Conservation (phyloP, 2,888 invertebrate species). For the Stramonita haemastoma region DNA sequence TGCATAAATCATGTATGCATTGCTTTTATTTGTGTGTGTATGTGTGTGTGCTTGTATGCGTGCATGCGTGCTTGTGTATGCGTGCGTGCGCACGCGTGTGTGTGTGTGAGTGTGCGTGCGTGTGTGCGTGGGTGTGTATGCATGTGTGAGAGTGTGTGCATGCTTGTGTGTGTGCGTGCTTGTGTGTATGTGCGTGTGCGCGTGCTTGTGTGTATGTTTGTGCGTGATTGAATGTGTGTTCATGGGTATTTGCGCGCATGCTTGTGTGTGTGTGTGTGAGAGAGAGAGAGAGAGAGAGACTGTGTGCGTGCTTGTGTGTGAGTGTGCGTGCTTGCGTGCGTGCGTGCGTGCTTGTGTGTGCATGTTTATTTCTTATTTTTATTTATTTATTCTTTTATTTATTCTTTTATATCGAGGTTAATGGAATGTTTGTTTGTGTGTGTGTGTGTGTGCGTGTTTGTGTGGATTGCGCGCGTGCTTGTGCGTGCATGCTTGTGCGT, state of each 20-base stretch:
- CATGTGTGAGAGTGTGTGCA: not conserved
- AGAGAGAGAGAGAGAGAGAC: no score
- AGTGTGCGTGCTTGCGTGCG: no score
- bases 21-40: no score
- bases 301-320: no score
- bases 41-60: no score
- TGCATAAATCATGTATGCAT: no score
- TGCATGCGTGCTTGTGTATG: no score
- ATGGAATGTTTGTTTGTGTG: not conserved
- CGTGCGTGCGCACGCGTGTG: not conserved
- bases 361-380: no score
- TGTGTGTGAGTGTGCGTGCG: not conserved
- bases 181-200: not conserved
- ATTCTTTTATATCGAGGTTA: no score
- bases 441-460: not conserved
- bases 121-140: not conserved
- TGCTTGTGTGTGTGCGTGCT: not conserved
- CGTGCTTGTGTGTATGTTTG: not conserved
- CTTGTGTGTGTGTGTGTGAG: slow-evolving; percentile 17
- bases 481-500: no score
- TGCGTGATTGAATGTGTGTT: not conserved
- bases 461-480: not conserved
- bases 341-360: no score
- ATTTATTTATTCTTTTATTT: no score
- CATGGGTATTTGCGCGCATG: not conserved